Base-by-base conservation (phyloP, 2,888 invertebrate genomes). In the Linnaemya vulpina region DNA sequence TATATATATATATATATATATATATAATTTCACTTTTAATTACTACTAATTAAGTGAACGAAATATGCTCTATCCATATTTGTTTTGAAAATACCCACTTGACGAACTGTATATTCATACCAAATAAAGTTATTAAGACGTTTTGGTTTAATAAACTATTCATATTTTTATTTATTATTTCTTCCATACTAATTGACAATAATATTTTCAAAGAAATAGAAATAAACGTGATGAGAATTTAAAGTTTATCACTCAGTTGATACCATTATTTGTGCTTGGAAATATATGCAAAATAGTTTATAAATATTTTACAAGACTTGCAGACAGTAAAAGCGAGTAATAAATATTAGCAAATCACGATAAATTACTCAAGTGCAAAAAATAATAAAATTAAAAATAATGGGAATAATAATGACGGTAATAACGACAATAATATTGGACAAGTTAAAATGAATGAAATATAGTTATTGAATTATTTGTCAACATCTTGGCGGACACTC, bases 211-310 rank as follows among this genome's bases (percentile, higher is more conserved):
- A 9, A 13, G 3, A 46, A 38, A 35, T 38, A 2, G 3, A 10
- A 17, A 22, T 35, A 20, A 51, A 51, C 67, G 68, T 68, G 68
- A 38, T 68, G 3, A 5, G 38, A 68, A 68, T 68, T 20, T 10
- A 15, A 53, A 68, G 15, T 7, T 25, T 30, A 7, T 25, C 25
- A 25, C 22, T 67, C 20, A 13, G 8, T 67, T 51, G 11, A 11
- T 46, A 1, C 20, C 49, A 35, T 35, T 20, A 67, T 8, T 51
- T 35, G 51, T 65, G 55, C 0, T 1, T 15, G 15, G 9, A 15
- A 11, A 20, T 20, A 20, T 51, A 1, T 9, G 20, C 20, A 20
- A 51, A n/a, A 7, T 2, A 20, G 8, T 20, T 0, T 20, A 51
- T 8, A 20, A 51, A 51, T 51, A 51, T n/a, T 51, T 10, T 8